phyloP scores from a whole-genome alignment of 2,797 vertebrate genomes.

The Dermochelys coriacea region DNA sequence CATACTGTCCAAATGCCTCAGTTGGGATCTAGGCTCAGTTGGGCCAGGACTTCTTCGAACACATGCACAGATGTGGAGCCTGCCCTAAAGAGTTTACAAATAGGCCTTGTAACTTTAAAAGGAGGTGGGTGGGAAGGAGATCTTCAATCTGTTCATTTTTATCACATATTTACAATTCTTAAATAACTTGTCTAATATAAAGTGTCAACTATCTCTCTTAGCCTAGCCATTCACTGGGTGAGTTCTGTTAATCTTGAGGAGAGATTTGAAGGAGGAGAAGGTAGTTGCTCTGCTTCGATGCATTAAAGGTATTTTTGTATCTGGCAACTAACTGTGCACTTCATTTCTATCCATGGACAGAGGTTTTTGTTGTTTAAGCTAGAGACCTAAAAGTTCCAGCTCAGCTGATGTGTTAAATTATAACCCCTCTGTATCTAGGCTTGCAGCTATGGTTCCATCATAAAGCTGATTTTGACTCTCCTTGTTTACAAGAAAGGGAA shows the following conservation, averaged over 20 bases:
- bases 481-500: background rate
- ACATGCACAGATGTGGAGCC: no score
- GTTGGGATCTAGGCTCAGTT: background rate
- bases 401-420: no score
- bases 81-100: background rate
- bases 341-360: no score
- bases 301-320: no score
- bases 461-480: background rate
- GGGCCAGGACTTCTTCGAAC: constrained; percentile 12
- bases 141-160: background rate
- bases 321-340: no score
- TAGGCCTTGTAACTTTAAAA: background rate
- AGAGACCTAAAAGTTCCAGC: no score
- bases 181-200: background rate
- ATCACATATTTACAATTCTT: background rate
- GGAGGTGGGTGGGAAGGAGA: background rate
- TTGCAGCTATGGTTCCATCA: no score
- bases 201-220: background rate
- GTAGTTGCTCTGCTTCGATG: no score
- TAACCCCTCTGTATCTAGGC: no score
- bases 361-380: background rate
- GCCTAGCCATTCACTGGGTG: background rate
- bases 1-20: background rate
- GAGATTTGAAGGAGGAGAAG: no score
- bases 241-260: background rate